Conservation (phyloP, 2,888 invertebrate genomes). For the Tenthredo distinguenda region DNA sequence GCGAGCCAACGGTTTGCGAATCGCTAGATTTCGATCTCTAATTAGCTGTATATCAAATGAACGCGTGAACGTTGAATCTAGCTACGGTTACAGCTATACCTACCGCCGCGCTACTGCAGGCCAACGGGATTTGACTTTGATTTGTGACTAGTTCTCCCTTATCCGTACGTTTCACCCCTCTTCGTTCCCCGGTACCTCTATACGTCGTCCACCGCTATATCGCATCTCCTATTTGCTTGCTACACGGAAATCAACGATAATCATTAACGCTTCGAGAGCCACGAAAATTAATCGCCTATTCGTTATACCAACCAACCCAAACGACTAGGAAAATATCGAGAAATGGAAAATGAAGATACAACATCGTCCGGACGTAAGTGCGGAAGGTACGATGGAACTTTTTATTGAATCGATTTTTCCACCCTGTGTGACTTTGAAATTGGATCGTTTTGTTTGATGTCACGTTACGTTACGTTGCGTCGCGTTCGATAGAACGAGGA, state of each 20-base stretch:
- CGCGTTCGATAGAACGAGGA: background rate
- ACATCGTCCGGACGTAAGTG: background rate
- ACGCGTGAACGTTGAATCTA: conserved; percentile 59
- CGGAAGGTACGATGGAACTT: background rate
- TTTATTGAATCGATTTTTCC: conserved; percentile 7
- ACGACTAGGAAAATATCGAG: too few relatives aligned
- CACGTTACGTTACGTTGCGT: background rate
- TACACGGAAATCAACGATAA: background rate
- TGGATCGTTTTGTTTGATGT: background rate
- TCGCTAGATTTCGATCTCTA: conserved; percentile 75
- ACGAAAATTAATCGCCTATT: too few relatives aligned
- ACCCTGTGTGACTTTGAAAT: conserved; percentile 13
- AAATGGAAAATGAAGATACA: background rate
- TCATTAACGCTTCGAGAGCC: background rate
- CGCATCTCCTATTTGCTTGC: background rate
- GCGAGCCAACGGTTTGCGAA: conserved; percentile 15
- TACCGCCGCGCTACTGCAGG: background rate
- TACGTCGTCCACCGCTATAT: background rate
- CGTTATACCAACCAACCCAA: too few relatives aligned
- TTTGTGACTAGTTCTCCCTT: conserved; percentile 41
- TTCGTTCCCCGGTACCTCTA: background rate
- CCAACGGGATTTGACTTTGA: conserved; percentile 35
- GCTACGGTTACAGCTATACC: background rate
- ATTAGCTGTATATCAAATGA: conserved; percentile 77
- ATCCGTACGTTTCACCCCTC: background rate